Percentiles rank a stretch among this genome's conserved stretches.
These are phyloP conservation scores for Microplitis mediator DNA, from an alignment of 1,140 invertebrate species.

Conservation along the genomic window DNA sequence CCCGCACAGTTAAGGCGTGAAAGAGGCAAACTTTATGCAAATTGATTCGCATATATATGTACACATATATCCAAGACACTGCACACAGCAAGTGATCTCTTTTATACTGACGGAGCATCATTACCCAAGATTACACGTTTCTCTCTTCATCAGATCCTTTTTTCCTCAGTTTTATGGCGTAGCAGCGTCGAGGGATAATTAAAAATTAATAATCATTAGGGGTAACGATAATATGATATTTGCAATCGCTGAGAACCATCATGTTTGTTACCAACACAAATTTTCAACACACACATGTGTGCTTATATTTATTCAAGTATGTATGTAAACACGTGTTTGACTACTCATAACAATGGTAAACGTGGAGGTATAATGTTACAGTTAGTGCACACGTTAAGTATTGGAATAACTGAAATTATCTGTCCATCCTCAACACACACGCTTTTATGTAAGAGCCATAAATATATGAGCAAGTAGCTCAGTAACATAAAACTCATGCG, in stretches of 20 bases:
- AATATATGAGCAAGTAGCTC: no score
- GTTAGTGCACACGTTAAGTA: constrained; percentile 26
- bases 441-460: not conserved
- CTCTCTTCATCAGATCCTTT: constrained; percentile 8
- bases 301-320: constrained; percentile 15
- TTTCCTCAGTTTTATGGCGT: constrained; percentile 9
- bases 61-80: not conserved
- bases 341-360: constrained; percentile 30
- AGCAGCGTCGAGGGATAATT: constrained; percentile 19
- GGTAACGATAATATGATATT: constrained; percentile 3
- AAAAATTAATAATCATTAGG: constrained; percentile 35
- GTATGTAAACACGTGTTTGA: constrained; percentile 30
- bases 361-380: constrained; percentile 25
- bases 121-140: constrained; percentile 29
- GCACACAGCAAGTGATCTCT: constrained; percentile 13
- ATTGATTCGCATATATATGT: constrained; percentile 29
- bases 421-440: not conserved
- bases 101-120: constrained; percentile 25
- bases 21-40: constrained; percentile 33
- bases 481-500: no score
- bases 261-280: not conserved
- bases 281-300: not conserved
- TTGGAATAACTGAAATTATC: constrained; percentile 32
- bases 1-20: constrained; percentile 7
- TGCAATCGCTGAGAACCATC: constrained; percentile 10